Evolutionary conservation across 1,140 invertebrate species (phyloP), one percentile per base, ranked within the genome.

Genomic region (Neotoxoptera formosana): DNA sequence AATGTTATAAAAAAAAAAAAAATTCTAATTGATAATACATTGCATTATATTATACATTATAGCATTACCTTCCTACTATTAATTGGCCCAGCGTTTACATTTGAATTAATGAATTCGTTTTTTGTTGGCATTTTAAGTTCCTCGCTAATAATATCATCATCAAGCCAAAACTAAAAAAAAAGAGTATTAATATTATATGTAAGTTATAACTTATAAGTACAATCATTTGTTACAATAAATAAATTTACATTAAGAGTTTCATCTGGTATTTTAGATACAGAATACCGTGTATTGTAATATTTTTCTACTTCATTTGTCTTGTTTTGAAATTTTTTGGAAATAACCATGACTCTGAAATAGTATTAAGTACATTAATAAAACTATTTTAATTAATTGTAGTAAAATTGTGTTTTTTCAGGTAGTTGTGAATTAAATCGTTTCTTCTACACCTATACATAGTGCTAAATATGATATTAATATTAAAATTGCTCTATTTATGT

Each of bases 201-300:
- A 25, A 60, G 1, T 60, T 48, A 25, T 25, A 25, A 2, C 23
- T 56, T 25, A 30, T 30, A 60, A 25, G 2, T 11, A 11, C 8
- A 67, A 67, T 67, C 3, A 67, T n/a, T 60, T 53, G 90, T 25
- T n/a, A 36, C 17, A 81, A 25, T 20, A 17, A 51, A 51, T 51
- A 51, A 47, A 51, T 25, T 94, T 94, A 97, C 97, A 94, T 96
- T 94, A 51, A 98, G 95, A 20, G 95, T 95, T 45, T 96, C 96
- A n/a, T 95, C 93, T 30, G 96, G 94, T 94, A 99, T 97, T 93
- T 96, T 96, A 94, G 97, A 96, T 90, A 97, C 95, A 48, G 97
- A 96, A 94, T 98, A 99, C 94, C 98, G 97, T 7, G 98, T 99
- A 30, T 98, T 98, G 95, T 99, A 99, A 97, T 98, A 99, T 7